Evolutionary conservation across 1,140 invertebrate species (phyloP).

Genomic region (Paraescarpia echinospica): DNA sequence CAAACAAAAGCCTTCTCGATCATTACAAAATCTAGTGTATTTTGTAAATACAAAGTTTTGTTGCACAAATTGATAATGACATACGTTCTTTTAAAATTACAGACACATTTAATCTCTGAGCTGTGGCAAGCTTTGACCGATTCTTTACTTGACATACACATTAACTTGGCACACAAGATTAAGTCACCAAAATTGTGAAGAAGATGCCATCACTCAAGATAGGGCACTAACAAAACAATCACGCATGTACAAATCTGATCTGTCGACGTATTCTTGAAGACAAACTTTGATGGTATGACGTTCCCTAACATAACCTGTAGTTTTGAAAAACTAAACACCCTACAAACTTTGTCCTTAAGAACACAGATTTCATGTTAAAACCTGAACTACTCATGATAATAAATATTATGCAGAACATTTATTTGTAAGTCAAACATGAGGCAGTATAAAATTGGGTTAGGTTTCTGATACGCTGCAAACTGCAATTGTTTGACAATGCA

Average conservation of each 20-base stretch:
- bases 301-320: background rate
- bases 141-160: background rate
- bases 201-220: background rate
- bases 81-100: background rate
- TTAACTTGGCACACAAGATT: background rate
- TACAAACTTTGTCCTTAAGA: background rate
- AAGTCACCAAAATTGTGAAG: background rate
- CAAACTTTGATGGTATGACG: background rate
- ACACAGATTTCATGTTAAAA: background rate
- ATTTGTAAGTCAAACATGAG: background rate
- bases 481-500: constrained; percentile 1
- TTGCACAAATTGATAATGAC: background rate
- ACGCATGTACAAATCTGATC: background rate
- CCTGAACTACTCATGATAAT: background rate
- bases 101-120: background rate
- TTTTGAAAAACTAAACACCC: background rate
- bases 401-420: background rate
- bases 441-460: background rate
- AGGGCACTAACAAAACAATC: background rate
- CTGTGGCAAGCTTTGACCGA: background rate
- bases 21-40: no score
- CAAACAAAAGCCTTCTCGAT: no score
- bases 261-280: background rate
- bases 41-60: background rate
- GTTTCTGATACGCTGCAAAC: background rate